Base-by-base conservation (phyloP, 1,140 invertebrate species). In the Calosoma granatense region DNA sequence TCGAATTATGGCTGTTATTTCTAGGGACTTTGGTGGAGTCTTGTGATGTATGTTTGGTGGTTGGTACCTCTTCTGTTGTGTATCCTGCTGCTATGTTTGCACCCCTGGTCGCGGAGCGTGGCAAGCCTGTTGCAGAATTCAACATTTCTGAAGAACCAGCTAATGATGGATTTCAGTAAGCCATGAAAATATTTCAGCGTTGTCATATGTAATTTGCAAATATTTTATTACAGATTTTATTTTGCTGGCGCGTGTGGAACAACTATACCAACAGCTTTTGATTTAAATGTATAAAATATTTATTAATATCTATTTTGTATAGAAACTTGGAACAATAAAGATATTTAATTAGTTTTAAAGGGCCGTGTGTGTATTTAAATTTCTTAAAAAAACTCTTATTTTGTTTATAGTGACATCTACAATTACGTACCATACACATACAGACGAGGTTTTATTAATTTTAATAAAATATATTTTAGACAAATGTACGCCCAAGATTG, bases 11-110 rank as follows among this genome's bases (percentile, higher is more conserved):
- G 51, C 20, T 39, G 2, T 11, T 51, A 20, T 39, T 22, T 70
- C 70, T 51, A 86, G 80, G 79, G 53, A 63, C 76, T 51, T 81
- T 82, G 59, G 74, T 94, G 53, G 74, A 81, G 54, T 70, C 74
- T 2, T 94, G 90, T 77, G 90, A 94, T 69, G 69, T 90, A 4
- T 93, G 88, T 66, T 71, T 95, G 20, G 83, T 95, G 22, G 84
- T 94, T 58, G 87, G 88, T 3, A 94, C 91, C 14, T 93, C 90
- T 19, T 92, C 89, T 1, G 80, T 92, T 9, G 90, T 94, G 1
- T 93, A 94, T 73, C 92, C 92, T 14, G 91, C 91, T n/a, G 90
- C 90, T n/a, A 88, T 89, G 84, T 94, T 91, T 79, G 91, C 90
- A 2, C 90, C 90, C 0, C 72, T 79, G 64, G 85, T 90, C 0